These are phyloP conservation scores for Uria lomvia DNA, from an alignment of 2,113 vertebrate species.

Conservation along the genomic window DNA sequence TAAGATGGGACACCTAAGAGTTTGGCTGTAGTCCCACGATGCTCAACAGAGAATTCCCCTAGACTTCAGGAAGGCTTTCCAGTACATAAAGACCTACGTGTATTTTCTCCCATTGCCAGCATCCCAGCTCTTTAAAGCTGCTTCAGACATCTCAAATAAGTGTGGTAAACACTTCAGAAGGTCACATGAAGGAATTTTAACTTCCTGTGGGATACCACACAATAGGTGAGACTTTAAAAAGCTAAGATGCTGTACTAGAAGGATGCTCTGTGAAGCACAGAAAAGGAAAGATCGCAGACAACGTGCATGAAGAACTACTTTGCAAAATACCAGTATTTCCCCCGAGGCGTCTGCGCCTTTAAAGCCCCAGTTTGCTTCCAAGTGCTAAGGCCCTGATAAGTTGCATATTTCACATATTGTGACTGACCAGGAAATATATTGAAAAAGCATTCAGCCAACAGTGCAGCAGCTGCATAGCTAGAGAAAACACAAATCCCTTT, in stretches of 20 bases:
- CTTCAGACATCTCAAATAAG: not conserved
- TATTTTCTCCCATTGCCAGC: not conserved
- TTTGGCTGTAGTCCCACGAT: not conserved
- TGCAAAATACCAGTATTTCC: not conserved
- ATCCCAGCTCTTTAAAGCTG: not conserved
- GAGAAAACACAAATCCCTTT: constrained; percentile 1
- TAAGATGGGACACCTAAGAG: not conserved
- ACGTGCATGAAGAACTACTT: not conserved
- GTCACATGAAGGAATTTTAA: not conserved
- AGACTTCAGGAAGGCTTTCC: not conserved
- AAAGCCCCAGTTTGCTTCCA: not conserved
- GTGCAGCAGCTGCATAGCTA: constrained; percentile 11
- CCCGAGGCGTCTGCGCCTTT: not conserved
- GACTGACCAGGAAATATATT: not conserved
- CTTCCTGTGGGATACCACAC: not conserved
- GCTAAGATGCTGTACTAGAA: not conserved
- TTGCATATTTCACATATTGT: not conserved
- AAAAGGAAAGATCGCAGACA: not conserved
- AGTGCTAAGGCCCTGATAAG: not conserved
- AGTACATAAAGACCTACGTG: not conserved
- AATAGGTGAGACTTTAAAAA: not conserved
- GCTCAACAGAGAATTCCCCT: not conserved
- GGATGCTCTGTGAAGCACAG: not conserved
- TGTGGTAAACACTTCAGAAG: not conserved
- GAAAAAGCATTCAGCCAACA: not conserved